phyloP scores from a whole-genome alignment of 1,140 invertebrate species.

The Macrobrachium rosenbergii region DNA sequence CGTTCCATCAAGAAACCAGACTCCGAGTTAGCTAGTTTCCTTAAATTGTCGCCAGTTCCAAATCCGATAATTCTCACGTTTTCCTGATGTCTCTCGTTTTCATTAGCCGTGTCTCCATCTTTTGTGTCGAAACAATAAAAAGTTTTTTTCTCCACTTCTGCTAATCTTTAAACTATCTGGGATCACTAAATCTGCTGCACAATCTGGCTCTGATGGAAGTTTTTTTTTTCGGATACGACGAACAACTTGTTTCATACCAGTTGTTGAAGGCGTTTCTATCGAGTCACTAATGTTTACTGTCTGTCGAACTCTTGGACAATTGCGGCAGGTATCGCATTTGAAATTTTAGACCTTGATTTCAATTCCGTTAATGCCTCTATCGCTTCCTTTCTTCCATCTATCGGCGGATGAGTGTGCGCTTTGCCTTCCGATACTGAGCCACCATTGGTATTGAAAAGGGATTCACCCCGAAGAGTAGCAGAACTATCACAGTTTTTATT shows the following conservation, averaged over 20 bases:
- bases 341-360: constrained; percentile 7
- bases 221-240: constrained; percentile 33
- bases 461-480: constrained; percentile 10
- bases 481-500: constrained; percentile 29
- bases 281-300: constrained; percentile 14
- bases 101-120: no score
- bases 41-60: no score
- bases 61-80: no score
- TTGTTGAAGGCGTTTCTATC: constrained; percentile 20
- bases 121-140: no score
- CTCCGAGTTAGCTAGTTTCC: background rate
- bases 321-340: no score
- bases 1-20: constrained; percentile 28
- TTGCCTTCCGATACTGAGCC: no score
- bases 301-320: constrained; percentile 35
- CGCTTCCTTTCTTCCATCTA: background rate
- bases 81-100: no score
- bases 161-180: no score
- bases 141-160: no score
- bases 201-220: constrained; percentile 15
- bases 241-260: constrained; percentile 9
- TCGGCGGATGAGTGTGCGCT: constrained; percentile 7
- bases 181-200: no score
- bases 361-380: background rate
- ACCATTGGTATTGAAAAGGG: constrained; percentile 13